phyloP scores from a whole-genome alignment of 2,797 vertebrate species.

The Acrossocheilus wenchowensis region DNA sequence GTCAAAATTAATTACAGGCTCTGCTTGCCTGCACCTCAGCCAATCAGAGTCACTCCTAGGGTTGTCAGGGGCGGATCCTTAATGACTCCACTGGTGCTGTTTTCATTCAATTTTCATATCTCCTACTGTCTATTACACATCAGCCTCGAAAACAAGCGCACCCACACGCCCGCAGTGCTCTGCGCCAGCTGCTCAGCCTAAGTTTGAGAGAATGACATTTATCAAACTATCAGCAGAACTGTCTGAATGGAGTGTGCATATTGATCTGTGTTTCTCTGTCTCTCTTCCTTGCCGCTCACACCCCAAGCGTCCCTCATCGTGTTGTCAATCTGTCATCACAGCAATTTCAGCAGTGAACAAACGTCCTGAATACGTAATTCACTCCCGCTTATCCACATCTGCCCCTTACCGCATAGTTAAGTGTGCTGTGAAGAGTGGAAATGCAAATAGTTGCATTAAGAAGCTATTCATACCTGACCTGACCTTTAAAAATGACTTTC shows the following conservation, averaged over 20 bases:
- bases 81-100: not conserved
- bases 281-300: not conserved
- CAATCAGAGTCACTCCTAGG: conserved; percentile 21
- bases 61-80: conserved; percentile 11
- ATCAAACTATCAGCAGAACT: conserved; percentile 47
- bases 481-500: not conserved
- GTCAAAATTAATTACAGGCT: conserved; percentile 17
- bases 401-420: conserved; percentile 1
- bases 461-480: not conserved
- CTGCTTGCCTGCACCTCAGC: not conserved
- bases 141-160: not conserved
- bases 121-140: conserved; percentile 11
- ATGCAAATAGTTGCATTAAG: not conserved
- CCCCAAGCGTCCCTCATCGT: not conserved
- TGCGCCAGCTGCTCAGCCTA: not conserved
- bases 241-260: conserved; percentile 39
- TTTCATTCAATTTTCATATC: conserved; percentile 1
- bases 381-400: not conserved
- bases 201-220: conserved; percentile 33
- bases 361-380: conserved; percentile 26
- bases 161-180: not conserved
- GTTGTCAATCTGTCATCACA: conserved; percentile 28
- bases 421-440: not conserved
- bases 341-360: conserved; percentile 37
- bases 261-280: conserved; percentile 28